Base-by-base conservation (phyloP, 1,140 invertebrate genomes). In the Asobara japonica region DNA sequence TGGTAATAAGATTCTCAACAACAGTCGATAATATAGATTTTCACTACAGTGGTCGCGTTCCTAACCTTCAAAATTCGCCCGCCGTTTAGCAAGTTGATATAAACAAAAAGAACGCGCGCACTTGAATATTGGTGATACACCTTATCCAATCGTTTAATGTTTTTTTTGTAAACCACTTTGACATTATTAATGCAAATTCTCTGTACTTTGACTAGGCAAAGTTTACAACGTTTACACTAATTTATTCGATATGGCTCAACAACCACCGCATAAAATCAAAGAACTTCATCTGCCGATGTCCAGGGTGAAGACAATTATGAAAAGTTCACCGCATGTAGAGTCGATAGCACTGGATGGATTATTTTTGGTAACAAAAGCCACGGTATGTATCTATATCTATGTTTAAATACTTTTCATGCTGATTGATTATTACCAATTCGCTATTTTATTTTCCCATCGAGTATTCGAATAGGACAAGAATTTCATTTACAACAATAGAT, bases 281-380 rank as follows among this genome's bases (percentile, higher is more conserved):
- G 83, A 88, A 72, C 76, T 87, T 36, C 85, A 86, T 64, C 81
- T 95, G 71, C 93, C 94, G 0, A 84, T 94, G 72, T 91, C 91
- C 22, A 89, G 93, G 74, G 91, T 95, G 7, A 93, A 92, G 88
- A 94, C 93, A 45, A 95, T 95, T 68, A 95, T 95, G 94, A 95
- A 95, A 88, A 94, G 93, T 86, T 94, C 93, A 2, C 93, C 94
- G 33, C 93, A 94, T 79, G 93, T 94, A 0, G 93, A 94, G 74
- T 91, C 90, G 30, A 92, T 95, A 38, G 92, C 92, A 36, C 91
- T 91, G 79, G 93, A 95, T 83, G 91, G 93, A 13, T 86, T 94
- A 18, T 91, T 90, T 82, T 82, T 93, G 67, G 91, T 93, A 56
- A 90, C 92, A 7, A 92, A 92, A 90, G 92, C 93, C 25, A 93